Evolutionary conservation across 2,888 invertebrate genomes (phyloP), one percentile per base, ranked within the genome.

Genomic region (Capitulum mitella): DNA sequence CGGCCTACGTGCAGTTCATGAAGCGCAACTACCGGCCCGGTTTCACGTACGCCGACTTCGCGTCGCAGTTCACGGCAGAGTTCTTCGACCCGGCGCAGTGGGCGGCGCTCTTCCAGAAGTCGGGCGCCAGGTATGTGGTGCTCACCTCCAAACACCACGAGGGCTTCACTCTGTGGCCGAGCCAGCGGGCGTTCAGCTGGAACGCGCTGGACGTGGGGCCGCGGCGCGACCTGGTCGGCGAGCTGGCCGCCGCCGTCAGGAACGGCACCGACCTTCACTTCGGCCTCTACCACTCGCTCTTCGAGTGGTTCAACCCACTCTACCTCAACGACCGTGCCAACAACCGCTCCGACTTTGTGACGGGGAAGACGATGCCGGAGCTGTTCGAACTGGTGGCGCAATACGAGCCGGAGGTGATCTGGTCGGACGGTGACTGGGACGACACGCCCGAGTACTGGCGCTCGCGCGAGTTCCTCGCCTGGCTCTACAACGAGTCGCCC

Each of bases 401-500:
- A 10, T 89, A 89, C 82, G 80, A 86, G 64, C 89, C 89, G 0
- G 93, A 94, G 43, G 88, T 97, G 0, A 85, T 97, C 32, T 97
- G 97, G 97, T 91, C 94, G 0, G 97, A 97, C 85, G 97, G 97
- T 0, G 79, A 80, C 51, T 80, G 80, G 80, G 80, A 83, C 48
- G 78, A 78, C 2, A 22, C 58, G 8, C 77, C 75, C 48, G 87
- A 87, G 0, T 97, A 97, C 83, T 97, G 95, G 94, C 90, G 90
- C 81, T 90, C 95, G 0, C 91, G 90, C 75, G 91, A 93, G 79
- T 93, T 97, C 83, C 87, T 97, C 2, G 91, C 95, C 0, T 97
- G 96, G 96, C 86, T 97, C 26, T 97, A 95, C 84, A 97, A 95
- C 84, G 92, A 94, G 0, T 96, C 95, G 84, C 94, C 94, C 0